Conservation (phyloP, 2,888 invertebrate genomes). For the Cheilosia vernalis region DNA sequence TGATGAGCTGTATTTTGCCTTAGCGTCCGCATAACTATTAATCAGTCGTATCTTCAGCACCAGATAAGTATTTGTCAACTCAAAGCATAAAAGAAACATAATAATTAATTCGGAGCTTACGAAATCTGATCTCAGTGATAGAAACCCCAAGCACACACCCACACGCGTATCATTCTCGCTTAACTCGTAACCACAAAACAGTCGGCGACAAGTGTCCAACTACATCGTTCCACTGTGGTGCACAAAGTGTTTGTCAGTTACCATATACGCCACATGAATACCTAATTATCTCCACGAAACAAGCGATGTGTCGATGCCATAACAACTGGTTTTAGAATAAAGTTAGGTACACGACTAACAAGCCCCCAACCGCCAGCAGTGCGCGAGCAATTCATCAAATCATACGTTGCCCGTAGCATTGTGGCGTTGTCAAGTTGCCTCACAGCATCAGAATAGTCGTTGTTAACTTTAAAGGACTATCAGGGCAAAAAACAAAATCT, state of each 20-base stretch:
- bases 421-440: slow-evolving; percentile 41
- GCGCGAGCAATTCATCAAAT: slow-evolving; percentile 51
- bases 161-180: background rate
- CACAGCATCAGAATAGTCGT: slow-evolving; percentile 1
- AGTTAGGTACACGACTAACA: slow-evolving; percentile 24
- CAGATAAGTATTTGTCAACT: background rate
- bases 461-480: slow-evolving; percentile 1
- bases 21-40: too few species aligned
- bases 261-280: slow-evolving; percentile 38
- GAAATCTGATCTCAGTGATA: background rate
- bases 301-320: slow-evolving; percentile 37
- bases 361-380: slow-evolving; percentile 13
- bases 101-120: background rate
- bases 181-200: slow-evolving; percentile 25
- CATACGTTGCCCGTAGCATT: slow-evolving; percentile 47
- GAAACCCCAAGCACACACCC: background rate
- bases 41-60: too few species aligned
- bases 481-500: background rate
- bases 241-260: background rate
- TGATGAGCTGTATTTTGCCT: too few species aligned
- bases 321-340: slow-evolving; percentile 42
- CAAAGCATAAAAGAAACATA: background rate
- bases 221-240: slow-evolving; percentile 26
- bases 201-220: slow-evolving; percentile 8
- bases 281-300: slow-evolving; percentile 52